phyloP scores from a whole-genome alignment of 2,888 invertebrate genomes.

The Yponomeuta cagnagella region DNA sequence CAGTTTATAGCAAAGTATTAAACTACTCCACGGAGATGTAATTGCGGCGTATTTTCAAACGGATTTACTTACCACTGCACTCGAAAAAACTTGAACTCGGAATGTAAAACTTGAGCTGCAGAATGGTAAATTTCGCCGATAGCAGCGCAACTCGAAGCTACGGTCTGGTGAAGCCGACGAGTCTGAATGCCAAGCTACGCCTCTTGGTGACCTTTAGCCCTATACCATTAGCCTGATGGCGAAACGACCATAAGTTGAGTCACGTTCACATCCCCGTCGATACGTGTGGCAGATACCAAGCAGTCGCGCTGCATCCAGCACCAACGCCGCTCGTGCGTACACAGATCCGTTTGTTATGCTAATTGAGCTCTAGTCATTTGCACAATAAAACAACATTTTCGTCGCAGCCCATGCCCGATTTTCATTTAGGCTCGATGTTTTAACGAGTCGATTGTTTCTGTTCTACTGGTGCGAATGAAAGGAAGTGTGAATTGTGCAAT shows the following conservation, averaged over 20 bases:
- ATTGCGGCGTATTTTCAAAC: no score
- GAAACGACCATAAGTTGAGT: neutral
- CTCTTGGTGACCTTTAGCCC: neutral
- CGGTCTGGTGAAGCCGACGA: constrained; percentile 59
- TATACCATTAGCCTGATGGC: neutral
- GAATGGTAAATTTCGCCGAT: constrained; percentile 29
- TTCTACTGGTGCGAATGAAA: neutral
- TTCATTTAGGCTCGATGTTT: constrained; percentile 27
- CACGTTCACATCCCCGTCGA: constrained; percentile 24
- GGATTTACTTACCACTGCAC: neutral
- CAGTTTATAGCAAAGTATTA: no score
- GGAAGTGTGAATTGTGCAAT: constrained; percentile 17
- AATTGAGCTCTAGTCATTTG: constrained; percentile 58
- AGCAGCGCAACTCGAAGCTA: constrained; percentile 42
- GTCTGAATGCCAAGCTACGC: neutral
- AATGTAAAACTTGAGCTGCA: neutral
- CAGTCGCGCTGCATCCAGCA: constrained; percentile 24
- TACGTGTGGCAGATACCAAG: constrained; percentile 62
- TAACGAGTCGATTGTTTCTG: constrained; percentile 39
- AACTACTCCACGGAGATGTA: no score
- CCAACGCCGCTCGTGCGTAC: constrained; percentile 32
- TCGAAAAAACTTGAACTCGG: neutral
- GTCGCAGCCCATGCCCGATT: constrained; percentile 30
- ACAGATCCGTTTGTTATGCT: constrained; percentile 57
- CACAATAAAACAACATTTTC: constrained; percentile 57